A percentile compares a stretch with the other conserved stretches of the same genome.
Evolutionary conservation across 2,797 vertebrate species (phyloP).

Genomic region (Anabas testudineus): DNA sequence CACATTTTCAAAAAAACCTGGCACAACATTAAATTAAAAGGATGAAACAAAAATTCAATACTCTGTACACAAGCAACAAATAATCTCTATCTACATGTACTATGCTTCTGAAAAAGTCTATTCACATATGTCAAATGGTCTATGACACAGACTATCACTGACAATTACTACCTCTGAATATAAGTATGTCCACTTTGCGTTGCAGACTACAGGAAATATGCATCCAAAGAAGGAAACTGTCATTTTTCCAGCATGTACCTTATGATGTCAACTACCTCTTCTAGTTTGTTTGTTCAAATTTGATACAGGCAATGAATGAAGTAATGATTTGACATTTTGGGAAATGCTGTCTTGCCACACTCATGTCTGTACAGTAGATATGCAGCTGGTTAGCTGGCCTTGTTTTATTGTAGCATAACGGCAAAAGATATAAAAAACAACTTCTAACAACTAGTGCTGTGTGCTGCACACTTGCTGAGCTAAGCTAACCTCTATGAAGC

Average conservation of each 20-base stretch:
- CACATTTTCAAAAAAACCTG: slow-evolving; percentile 49
- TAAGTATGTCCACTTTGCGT: slow-evolving; percentile 18
- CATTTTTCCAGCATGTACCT: slow-evolving; percentile 11
- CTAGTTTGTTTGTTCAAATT: slow-evolving; percentile 21
- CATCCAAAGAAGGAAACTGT: slow-evolving; percentile 22
- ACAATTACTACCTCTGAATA: slow-evolving; percentile 27
- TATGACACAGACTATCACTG: slow-evolving; percentile 33
- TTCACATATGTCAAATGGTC: slow-evolving; percentile 60
- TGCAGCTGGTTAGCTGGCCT: neutral
- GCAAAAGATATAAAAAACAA: too few species aligned
- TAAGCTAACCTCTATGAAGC: too few species aligned
- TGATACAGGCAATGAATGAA: slow-evolving; percentile 14
- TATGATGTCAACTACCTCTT: neutral
- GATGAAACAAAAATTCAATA: slow-evolving; percentile 54
- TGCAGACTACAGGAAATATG: slow-evolving; percentile 21
- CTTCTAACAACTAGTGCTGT: too few species aligned
- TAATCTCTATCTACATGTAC: slow-evolving; percentile 74
- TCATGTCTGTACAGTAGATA: neutral
- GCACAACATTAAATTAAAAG: slow-evolving; percentile 78
- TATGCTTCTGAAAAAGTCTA: slow-evolving; percentile 43
- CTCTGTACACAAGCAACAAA: slow-evolving; percentile 73
- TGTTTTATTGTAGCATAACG: slow-evolving; percentile 1
- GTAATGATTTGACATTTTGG: neutral
- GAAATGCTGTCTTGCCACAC: too few species aligned
- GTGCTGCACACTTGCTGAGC: neutral